Evolutionary conservation across 2,113 vertebrate genomes (phyloP).

Genomic region (Rhagologus leucostigma): DNA sequence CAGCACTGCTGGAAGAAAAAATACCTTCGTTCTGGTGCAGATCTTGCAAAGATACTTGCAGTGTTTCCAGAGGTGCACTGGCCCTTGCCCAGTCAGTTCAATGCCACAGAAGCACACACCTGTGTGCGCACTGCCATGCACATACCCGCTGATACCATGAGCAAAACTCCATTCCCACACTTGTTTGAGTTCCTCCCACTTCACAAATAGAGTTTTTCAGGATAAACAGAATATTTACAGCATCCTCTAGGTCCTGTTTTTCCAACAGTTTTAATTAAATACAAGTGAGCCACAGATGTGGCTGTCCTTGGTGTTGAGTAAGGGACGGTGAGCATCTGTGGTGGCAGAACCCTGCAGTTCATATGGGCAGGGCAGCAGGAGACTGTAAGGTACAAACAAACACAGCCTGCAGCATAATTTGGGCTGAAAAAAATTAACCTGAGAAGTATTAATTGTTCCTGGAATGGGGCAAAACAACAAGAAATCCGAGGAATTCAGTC

Average conservation of each 20-base stretch:
- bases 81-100: no score
- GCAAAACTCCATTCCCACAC: neutral
- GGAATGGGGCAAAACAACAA: neutral
- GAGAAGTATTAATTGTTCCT: neutral
- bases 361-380: accelerated
- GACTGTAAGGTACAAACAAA: neutral
- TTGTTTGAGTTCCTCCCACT: neutral
- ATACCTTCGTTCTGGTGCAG: neutral
- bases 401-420: neutral
- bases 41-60: neutral
- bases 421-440: neutral
- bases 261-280: neutral
- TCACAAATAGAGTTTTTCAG: neutral
- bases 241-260: neutral
- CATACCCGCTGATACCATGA: accelerated
- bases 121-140: no score
- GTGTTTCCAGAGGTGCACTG: neutral
- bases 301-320: neutral
- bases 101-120: neutral
- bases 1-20: neutral
- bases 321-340: accelerated
- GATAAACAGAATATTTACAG: neutral
- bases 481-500: neutral
- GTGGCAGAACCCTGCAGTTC: neutral
- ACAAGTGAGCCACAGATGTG: neutral